A percentile compares a stretch with the other conserved stretches of the same genome.
Conservation (phyloP, 2,113 vertebrate species). For the Sebastes schlegelii region DNA sequence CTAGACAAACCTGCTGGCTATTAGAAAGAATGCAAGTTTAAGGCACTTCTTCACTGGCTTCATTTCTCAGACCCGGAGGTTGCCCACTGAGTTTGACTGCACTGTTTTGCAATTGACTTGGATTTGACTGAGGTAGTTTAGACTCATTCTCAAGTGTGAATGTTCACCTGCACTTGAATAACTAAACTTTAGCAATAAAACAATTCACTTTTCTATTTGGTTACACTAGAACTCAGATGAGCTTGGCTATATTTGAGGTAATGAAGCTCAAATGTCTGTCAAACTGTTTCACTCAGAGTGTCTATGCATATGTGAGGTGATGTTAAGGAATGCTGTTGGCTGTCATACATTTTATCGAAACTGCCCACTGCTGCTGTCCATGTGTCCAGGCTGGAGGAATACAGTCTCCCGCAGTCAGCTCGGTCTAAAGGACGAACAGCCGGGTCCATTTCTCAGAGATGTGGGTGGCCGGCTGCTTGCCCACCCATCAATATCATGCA, state of each 20-base stretch:
- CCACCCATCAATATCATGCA: slow-evolving; percentile 73
- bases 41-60: too few species aligned
- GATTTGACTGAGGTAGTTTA: neutral
- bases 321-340: neutral
- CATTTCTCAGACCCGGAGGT: too few species aligned
- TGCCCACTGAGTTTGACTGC: neutral
- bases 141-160: neutral
- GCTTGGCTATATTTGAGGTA: neutral
- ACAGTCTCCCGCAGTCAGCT: slow-evolving; percentile 24
- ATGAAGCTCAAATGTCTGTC: neutral
- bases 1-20: too few species aligned
- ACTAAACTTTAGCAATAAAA: neutral
- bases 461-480: slow-evolving; percentile 70
- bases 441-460: slow-evolving; percentile 62
- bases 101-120: neutral
- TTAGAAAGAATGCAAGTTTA: too few species aligned
- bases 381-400: slow-evolving; percentile 6
- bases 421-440: slow-evolving; percentile 57
- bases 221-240: neutral
- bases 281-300: neutral
- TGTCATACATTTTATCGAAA: neutral
- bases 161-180: neutral
- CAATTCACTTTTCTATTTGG: neutral
- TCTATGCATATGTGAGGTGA: neutral
- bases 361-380: neutral